Base-by-base conservation (phyloP, 2,113 vertebrate species). In the Todiramphus chloris region DNA sequence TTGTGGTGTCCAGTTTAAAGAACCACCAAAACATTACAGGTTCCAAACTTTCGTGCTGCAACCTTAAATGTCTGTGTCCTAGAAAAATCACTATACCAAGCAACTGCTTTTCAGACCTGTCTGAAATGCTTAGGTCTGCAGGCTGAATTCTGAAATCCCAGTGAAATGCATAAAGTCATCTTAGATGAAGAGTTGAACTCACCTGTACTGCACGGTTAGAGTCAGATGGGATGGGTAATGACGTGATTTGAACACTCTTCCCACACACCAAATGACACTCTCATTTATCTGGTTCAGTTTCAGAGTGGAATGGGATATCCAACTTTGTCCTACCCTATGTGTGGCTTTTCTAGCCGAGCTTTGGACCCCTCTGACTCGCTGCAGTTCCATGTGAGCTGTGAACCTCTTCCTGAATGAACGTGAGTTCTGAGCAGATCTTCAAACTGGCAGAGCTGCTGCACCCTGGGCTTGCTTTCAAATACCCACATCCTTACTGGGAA, bases 101-200 rank as follows among this genome's bases (percentile, higher is more conserved):
- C 41, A 77, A 41, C 9, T 69, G 21, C 37, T 64, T 89, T 87
- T 63, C 46, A 20, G 33, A 41, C 18, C 28, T 4, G 2, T 72
- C 82, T 93, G 77, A 73, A 94, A 59, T 84, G 56, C 48, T 91
- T 79, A 75, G 17, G 46, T 60, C n/a, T 93, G 7, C 37, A 70
- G 73, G 51, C 60, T 90, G 60, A 72, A 37, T 74, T 85, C 43
- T 75, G 76, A 94, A 94, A 74, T 93, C 89, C 70, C 69, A 56
- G 37, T 56, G 89, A 91, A 79, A 87, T 41, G 62, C 44, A 56
- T 50, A 2, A 83, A 93, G 75, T 90, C 79, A 86, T 50, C 13
- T 86, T 70, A 55, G 79, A 90, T 94, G 60, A 92, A 79, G 75
- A 88, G 37, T 82, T 90, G 20, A 88, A 62, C 18, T 92, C 63